Evolutionary conservation across 2,888 invertebrate genomes (phyloP).

Genomic region (Drosophila borealis): DNA sequence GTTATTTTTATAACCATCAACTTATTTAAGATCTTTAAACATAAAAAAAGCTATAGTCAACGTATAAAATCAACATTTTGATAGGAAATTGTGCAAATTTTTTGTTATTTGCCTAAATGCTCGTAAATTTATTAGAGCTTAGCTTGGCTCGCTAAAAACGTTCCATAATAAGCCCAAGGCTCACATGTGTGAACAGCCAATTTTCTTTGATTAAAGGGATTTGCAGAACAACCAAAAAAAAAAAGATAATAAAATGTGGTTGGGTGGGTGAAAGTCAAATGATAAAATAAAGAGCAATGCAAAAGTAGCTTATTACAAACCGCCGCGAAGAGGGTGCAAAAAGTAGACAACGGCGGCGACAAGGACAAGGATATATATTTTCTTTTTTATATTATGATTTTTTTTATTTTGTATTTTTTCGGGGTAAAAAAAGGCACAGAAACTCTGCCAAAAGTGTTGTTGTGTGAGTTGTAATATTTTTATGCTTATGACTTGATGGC

Average conservation of each 20-base stretch:
- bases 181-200: constrained; percentile 70
- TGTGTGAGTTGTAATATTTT: constrained; percentile 60
- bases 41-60: constrained; percentile 7
- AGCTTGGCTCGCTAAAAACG: constrained; percentile 25
- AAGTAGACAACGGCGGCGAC: constrained; percentile 38
- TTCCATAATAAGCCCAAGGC: constrained; percentile 45
- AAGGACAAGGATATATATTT: constrained; percentile 22
- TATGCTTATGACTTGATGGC: constrained; percentile 57
- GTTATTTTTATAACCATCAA: not conserved
- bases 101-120: constrained; percentile 17
- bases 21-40: constrained; percentile 15
- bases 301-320: constrained; percentile 68
- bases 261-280: constrained; percentile 57
- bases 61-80: constrained; percentile 58
- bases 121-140: constrained; percentile 76
- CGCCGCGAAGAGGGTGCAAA: constrained; percentile 59
- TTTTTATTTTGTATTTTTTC: constrained; percentile 20
- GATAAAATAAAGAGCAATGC: constrained; percentile 74
- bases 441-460: constrained; percentile 29
- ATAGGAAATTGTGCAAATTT: constrained; percentile 58
- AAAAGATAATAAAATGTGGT: constrained; percentile 56
- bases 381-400: constrained; percentile 23
- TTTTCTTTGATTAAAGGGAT: constrained; percentile 76
- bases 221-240: constrained; percentile 38
- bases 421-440: constrained; percentile 21